Conservation (phyloP, 2,113 vertebrate species). For the Ochotona princeps region DNA sequence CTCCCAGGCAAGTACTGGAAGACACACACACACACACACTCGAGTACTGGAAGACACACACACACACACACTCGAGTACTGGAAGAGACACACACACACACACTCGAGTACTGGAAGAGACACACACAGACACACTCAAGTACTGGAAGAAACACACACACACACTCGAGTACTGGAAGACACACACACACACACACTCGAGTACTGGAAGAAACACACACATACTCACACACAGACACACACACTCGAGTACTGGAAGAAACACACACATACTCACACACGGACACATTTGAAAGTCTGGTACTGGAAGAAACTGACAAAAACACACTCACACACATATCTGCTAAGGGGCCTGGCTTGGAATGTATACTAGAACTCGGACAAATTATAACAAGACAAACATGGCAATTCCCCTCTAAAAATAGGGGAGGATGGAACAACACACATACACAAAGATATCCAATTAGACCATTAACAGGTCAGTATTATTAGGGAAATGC, state of each 20-base stretch:
- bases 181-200: not conserved
- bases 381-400: constrained; percentile 22
- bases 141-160: too few relatives aligned
- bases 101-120: too few relatives aligned
- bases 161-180: not conserved
- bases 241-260: not conserved
- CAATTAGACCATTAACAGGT: not conserved
- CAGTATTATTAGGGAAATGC: not conserved
- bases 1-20: not conserved
- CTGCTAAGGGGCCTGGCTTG: not conserved
- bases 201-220: too few relatives aligned
- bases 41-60: not conserved
- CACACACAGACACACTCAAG: not conserved
- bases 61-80: not conserved
- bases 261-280: not conserved
- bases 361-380: not conserved
- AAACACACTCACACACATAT: not conserved
- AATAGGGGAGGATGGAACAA: not conserved
- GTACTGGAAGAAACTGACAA: not conserved
- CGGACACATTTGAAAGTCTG: not conserved
- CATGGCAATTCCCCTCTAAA: not conserved
- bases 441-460: not conserved
- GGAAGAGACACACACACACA: not conserved
- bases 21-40: not conserved
- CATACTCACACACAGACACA: not conserved